These are phyloP conservation scores for Eidolon helvum DNA, from an alignment of 2,113 vertebrate genomes.

Conservation along the genomic window DNA sequence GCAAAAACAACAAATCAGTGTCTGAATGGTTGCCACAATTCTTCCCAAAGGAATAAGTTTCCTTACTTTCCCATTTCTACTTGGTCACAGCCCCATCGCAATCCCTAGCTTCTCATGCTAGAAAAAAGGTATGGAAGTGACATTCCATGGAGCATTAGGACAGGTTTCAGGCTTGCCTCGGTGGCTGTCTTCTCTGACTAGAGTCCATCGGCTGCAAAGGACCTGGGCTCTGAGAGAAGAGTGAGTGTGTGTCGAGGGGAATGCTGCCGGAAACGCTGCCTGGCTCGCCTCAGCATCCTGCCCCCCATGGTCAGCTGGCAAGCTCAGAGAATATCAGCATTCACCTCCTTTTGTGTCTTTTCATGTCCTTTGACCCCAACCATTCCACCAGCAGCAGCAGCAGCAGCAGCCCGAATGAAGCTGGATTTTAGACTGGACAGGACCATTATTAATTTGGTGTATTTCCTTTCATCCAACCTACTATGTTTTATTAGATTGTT, in stretches of 20 bases:
- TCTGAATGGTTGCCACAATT: not conserved
- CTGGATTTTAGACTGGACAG: not conserved
- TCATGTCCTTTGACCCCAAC: not conserved
- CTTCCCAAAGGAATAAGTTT: not conserved
- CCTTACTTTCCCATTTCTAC: not conserved
- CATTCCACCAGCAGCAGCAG: not conserved
- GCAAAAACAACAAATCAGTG: not conserved
- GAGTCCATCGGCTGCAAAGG: not conserved
- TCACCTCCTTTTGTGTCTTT: not conserved
- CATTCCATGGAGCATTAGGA: not conserved
- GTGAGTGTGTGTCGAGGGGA: not conserved
- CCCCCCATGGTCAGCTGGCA: not conserved
- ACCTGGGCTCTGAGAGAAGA: not conserved
- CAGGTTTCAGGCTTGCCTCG: not conserved
- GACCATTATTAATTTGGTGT: not conserved
- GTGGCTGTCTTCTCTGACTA: not conserved
- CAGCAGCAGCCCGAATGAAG: not conserved
- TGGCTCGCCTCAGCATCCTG: not conserved
- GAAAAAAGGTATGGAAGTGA: not conserved
- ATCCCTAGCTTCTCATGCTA: not conserved
- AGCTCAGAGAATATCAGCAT: not conserved
- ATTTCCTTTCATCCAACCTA: slow-evolving; percentile 6
- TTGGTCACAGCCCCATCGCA: not conserved
- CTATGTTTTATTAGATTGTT: not conserved
- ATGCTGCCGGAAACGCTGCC: not conserved